Conservation (phyloP, 2,113 vertebrate genomes). For the Catagonus wagneri region DNA sequence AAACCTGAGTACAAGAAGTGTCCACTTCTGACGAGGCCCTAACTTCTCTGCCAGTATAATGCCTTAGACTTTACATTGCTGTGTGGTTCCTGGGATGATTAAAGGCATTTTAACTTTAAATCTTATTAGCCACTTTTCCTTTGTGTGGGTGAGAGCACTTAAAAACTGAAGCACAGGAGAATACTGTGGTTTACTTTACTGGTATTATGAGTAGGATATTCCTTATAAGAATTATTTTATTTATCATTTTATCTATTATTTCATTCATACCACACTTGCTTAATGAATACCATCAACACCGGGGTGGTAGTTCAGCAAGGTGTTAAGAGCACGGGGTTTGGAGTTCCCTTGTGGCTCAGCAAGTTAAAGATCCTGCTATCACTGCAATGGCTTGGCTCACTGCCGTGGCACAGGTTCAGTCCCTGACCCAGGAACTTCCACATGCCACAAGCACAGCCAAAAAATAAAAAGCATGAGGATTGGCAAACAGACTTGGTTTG, state of each 20-base stretch:
- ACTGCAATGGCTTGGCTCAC: too few relatives aligned
- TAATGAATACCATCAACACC: background rate
- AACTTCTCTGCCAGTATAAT: background rate
- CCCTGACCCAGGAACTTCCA: too few relatives aligned
- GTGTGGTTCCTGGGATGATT: background rate
- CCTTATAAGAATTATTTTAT: background rate
- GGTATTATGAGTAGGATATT: background rate
- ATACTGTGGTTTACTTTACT: conserved; percentile 28
- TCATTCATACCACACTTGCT: background rate
- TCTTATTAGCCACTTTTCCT: background rate
- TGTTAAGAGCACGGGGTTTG: background rate
- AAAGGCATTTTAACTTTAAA: background rate
- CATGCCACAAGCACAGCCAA: too few relatives aligned
- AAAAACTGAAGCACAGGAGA: conserved; percentile 29
- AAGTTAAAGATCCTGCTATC: too few relatives aligned
- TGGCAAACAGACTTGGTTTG: background rate
- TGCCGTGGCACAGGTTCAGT: too few relatives aligned
- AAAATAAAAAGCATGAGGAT: background rate
- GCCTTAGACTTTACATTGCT: background rate
- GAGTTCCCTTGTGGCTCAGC: too few relatives aligned
- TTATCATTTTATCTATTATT: background rate
- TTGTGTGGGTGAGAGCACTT: background rate
- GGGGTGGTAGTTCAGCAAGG: background rate
- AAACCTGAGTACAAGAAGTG: background rate
- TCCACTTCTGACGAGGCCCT: background rate